A percentile compares a stretch with the other conserved stretches of the same genome.
Evolutionary conservation across 2,797 vertebrate species (phyloP).

Genomic region (Malurus leucopterus): DNA sequence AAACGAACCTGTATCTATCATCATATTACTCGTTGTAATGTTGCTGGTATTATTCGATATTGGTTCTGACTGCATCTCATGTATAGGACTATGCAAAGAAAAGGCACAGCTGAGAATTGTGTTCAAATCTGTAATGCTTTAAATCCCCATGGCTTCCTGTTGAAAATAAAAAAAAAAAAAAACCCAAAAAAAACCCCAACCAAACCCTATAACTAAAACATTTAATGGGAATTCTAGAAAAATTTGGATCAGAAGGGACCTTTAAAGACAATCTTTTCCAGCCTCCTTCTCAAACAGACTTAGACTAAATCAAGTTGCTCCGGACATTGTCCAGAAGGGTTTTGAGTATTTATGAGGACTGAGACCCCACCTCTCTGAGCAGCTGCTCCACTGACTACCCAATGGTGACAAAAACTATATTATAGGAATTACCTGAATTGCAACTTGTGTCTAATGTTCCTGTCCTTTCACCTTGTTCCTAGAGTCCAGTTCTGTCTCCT

Average conservation of each 20-base stretch:
- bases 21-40: neutral
- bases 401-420: neutral
- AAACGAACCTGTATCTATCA: neutral
- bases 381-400: neutral
- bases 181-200: no score
- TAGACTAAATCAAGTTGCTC: neutral
- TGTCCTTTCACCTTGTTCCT: neutral
- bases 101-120: neutral
- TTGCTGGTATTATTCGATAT: neutral
- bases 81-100: neutral
- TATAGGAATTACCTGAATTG: neutral
- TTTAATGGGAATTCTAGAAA: neutral
- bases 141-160: neutral
- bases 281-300: neutral
- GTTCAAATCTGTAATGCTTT: neutral
- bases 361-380: neutral
- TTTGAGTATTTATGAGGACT: neutral
- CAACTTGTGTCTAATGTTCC: accelerated
- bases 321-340: neutral
- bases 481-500: neutral
- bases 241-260: neutral
- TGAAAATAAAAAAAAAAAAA: neutral
- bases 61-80: neutral
- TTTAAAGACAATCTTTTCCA: neutral
- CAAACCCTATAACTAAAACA: neutral